Evolutionary conservation across 2,797 vertebrate species (phyloP).

Genomic region (Siniperca scherzeri): DNA sequence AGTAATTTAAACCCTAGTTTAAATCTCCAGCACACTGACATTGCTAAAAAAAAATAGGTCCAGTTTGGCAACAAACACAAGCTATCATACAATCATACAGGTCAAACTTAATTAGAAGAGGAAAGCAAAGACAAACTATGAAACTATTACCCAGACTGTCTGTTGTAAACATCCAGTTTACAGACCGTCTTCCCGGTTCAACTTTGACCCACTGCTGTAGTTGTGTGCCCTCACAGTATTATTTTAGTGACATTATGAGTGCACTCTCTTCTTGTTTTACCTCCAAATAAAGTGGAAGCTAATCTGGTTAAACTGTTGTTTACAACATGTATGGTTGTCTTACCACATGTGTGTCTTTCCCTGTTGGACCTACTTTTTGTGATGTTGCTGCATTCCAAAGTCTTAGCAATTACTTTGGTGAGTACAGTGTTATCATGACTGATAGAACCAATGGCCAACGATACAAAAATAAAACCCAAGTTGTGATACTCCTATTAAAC

Average conservation of each 20-base stretch:
- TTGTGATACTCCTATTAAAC: not conserved
- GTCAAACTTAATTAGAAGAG: not conserved
- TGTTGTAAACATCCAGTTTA: not conserved
- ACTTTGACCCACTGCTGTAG: not conserved
- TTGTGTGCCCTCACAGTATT: not conserved
- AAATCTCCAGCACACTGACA: not conserved
- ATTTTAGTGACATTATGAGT: not conserved
- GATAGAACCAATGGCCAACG: not conserved
- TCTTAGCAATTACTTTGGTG: not conserved
- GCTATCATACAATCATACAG: no score
- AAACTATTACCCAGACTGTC: not conserved
- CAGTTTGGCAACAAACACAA: not conserved
- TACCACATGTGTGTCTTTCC: not conserved
- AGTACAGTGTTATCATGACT: not conserved
- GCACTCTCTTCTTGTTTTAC: not conserved
- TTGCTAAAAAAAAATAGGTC: not conserved
- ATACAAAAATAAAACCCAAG: not conserved
- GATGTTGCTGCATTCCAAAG: not conserved
- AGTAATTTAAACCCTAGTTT: no score
- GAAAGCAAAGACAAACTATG: not conserved
- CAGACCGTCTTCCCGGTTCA: not conserved
- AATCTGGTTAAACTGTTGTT: not conserved
- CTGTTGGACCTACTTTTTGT: not conserved
- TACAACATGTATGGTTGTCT: no score
- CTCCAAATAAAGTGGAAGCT: not conserved